Evolutionary conservation across 2,888 invertebrate species (phyloP), one percentile per base, ranked within the genome.

Genomic region (Taphrorychus bicolor): DNA sequence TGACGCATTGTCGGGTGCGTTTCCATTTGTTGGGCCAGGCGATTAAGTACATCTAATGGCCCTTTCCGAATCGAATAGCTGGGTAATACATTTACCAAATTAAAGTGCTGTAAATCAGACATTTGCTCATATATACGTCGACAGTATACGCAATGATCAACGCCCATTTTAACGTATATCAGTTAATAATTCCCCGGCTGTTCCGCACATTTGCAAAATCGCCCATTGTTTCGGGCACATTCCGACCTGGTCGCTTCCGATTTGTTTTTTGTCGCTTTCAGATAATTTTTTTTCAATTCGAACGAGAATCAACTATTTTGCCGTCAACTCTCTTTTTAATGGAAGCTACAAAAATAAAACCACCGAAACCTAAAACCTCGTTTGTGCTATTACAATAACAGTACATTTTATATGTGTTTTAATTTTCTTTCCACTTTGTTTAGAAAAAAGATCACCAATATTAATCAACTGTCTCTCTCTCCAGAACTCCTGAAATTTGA

Each of bases 41-140:
- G 9, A 32, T 32, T 68, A 69, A 71, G 71, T 66, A 72, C 64
- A 70, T 69, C 67, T 54, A 63, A 54, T 71, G 68, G 63, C 67
- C 48, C 63, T 70, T 69, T 60, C 62, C 64, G 70, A 67, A 68
- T 70, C 66, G 66, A 70, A 69, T 64, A 65, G n/a, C n/a, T n/a
- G n/a, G 60, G 66, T 70, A 70, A 67, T 70, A 67, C 65, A 67
- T 71, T 71, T 70, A 62, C 60, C 65, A 54, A 71, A 71, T 73
- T 71, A 70, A 72, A 73, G 70, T 69, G 58, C 59, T 69, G 56
- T 70, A 67, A 70, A 73, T 72, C 71, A 69, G 63, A 56, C 32
- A 42, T 58, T 21, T 62, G 70, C 69, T 70, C 63, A 71, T 57
- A 57, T 58, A 57, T 59, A 60, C 42, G 66, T 59, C 54, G 66